Evolutionary conservation across 1,140 invertebrate genomes (phyloP).

Genomic region (Teleopsis dalmanni): DNA sequence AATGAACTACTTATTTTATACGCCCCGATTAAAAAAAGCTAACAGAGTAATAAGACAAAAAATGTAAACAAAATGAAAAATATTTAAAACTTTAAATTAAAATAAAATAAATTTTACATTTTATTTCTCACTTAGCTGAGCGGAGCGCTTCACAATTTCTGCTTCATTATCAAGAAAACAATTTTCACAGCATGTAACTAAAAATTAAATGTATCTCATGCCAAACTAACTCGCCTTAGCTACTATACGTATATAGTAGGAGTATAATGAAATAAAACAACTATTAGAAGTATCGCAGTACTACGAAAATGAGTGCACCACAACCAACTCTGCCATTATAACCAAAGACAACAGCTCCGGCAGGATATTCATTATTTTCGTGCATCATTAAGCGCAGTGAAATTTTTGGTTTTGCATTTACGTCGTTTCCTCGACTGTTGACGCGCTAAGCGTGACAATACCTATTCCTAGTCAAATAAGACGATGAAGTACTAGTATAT

Average conservation of each 20-base stretch:
- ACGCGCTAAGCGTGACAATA: neutral
- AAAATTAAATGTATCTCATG: neutral
- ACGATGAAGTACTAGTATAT: neutral
- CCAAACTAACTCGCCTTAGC: neutral
- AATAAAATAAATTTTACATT: constrained; percentile 16
- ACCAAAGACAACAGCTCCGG: no score
- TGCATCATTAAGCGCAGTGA: constrained; percentile 15
- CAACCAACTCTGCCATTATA: neutral
- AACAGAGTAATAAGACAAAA: neutral
- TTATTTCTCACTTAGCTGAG: constrained; percentile 17
- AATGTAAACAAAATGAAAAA: neutral
- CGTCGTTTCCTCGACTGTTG: neutral
- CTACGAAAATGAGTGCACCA: neutral
- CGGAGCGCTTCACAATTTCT: neutral
- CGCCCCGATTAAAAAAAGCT: neutral
- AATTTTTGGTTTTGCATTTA: constrained; percentile 8
- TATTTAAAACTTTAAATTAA: constrained; percentile 12
- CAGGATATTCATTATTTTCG: constrained; percentile 17
- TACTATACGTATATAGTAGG: neutral
- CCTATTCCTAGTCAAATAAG: neutral
- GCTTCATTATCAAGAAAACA: constrained; percentile 7
- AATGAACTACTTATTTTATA: no score
- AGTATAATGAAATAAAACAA: neutral
- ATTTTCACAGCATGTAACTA: neutral
- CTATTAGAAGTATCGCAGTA: neutral